These are phyloP conservation scores for Peribatodes rhomboidaria DNA, from an alignment of 2,888 invertebrate species.

Conservation along the genomic window DNA sequence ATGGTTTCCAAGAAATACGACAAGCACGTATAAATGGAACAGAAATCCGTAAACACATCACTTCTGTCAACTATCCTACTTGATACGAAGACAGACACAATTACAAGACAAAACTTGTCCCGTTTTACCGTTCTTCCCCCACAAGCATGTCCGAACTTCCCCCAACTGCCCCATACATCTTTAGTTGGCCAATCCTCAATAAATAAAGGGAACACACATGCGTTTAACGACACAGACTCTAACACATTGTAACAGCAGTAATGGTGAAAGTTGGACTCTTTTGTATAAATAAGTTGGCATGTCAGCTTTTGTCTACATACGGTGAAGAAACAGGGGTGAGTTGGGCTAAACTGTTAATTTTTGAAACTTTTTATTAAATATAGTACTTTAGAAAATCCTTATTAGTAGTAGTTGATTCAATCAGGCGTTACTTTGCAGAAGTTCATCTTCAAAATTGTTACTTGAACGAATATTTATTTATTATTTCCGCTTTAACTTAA, in stretches of 20 bases:
- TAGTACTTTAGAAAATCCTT: no score
- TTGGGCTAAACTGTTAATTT: no score
- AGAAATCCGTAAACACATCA: no score
- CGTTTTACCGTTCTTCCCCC: conserved; percentile 14
- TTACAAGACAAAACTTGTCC: conserved; percentile 14
- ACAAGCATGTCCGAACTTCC: conserved; percentile 12
- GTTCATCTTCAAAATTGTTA: no score
- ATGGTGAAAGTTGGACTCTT: conserved; percentile 28
- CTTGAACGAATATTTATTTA: no score
- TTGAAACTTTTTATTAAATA: no score
- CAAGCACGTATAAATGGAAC: no score
- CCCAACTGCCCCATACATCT: conserved; percentile 17
- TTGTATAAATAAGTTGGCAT: conserved; percentile 25
- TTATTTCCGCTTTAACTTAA: no score
- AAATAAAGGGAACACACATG: conserved; percentile 30
- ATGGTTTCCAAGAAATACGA: no score
- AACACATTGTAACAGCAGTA: conserved; percentile 30
- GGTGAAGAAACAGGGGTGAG: conserved; percentile 6
- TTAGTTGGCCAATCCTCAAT: conserved; percentile 18
- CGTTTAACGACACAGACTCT: conserved; percentile 29
- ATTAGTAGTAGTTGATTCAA: no score
- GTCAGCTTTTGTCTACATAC: conserved; percentile 17
- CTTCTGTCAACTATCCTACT: not conserved
- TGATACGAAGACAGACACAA: not conserved
- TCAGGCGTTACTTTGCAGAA: no score